A percentile compares a stretch with the other conserved stretches of the same genome.
Conservation (phyloP, 2,888 invertebrate genomes). For the Exocentrus adspersus region DNA sequence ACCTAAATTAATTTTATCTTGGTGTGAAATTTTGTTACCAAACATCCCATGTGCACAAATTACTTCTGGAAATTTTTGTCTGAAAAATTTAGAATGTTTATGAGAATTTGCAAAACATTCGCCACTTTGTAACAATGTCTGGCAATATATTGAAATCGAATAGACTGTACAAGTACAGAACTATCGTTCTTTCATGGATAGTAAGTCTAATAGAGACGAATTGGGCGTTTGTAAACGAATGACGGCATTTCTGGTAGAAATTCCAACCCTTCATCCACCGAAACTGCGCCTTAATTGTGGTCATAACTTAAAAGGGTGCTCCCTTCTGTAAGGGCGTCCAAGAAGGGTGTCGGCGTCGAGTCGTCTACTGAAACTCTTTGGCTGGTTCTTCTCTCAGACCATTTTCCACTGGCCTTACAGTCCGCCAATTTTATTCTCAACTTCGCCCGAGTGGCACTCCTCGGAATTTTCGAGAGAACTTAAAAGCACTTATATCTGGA, state of each 20-base stretch:
- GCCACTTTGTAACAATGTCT: too few relatives aligned
- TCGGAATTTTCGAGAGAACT: background rate
- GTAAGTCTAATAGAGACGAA: too few relatives aligned
- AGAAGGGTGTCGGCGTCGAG: constrained; percentile 16
- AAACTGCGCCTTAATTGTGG: constrained; percentile 13
- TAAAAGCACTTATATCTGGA: constrained; percentile 3
- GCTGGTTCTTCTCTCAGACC: background rate
- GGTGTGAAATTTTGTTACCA: too few relatives aligned
- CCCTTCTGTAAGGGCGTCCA: background rate
- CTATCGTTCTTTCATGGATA: too few relatives aligned
- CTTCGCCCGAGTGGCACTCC: background rate
- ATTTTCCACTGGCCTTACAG: constrained; percentile 10
- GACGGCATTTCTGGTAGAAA: constrained; percentile 4
- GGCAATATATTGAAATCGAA: too few relatives aligned
- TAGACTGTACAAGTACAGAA: too few relatives aligned
- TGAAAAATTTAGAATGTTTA: too few relatives aligned
- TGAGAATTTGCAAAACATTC: too few relatives aligned
- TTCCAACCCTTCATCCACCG: constrained; percentile 18
- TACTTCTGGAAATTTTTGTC: too few relatives aligned
- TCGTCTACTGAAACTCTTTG: constrained; percentile 10
- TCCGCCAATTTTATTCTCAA: constrained; percentile 8
- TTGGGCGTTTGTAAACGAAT: background rate
- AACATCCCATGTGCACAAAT: too few relatives aligned
- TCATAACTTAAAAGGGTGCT: constrained; percentile 19
- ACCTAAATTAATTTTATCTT: too few relatives aligned